Evolutionary conservation across 2,797 vertebrate genomes (phyloP), one percentile per base, ranked within the genome.

Genomic region (Falco novaeseelandiae): DNA sequence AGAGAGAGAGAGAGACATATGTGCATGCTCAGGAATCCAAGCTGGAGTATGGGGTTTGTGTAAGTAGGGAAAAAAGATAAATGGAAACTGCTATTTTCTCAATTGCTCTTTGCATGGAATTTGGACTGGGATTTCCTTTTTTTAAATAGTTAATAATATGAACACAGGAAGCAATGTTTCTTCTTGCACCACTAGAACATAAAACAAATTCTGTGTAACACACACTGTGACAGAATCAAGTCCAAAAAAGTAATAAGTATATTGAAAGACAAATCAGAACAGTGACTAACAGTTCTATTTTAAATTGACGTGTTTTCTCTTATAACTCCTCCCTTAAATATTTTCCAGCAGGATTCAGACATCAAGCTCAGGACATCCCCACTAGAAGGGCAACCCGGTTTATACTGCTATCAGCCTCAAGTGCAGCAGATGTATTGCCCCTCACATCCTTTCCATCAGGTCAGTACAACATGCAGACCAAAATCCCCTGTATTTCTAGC

Each of bases 371-470:
- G 98, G 94, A 91, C 97, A 23, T 77, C 96, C 9, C 84, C 97
- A 9, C 78, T 98, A 96, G 98, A 98, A 57, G 97, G 95, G 36
- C 97, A 97, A 58, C 96, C 98, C 8, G 96, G 97, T 36, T 80
- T 98, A 89, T 98, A 98, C 14, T 98, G 98, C 96, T 99, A 99
- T 93, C 98, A 98, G 70, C 98, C 99, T 38, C 98, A 98, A 30
- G 96, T 98, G 86, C 98, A 98, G 81, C 96, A 98, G n/a, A 96
- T 98, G 92, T 99, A 98, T 88, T 98, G 97, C 61, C 95, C 99
- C n/a, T 97, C 98, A 6, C 98, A 98, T 57, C 96, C 99, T 34
- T 97, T 98, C 34, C 98, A 98, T 18, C 99, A 99, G 99, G 99
- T 99, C 97, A 92, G 97, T 96, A 32, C 55, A 3, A 32, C 1